Base-by-base conservation (phyloP, 1,140 invertebrate genomes). In the Proctacanthus coquilletti region DNA sequence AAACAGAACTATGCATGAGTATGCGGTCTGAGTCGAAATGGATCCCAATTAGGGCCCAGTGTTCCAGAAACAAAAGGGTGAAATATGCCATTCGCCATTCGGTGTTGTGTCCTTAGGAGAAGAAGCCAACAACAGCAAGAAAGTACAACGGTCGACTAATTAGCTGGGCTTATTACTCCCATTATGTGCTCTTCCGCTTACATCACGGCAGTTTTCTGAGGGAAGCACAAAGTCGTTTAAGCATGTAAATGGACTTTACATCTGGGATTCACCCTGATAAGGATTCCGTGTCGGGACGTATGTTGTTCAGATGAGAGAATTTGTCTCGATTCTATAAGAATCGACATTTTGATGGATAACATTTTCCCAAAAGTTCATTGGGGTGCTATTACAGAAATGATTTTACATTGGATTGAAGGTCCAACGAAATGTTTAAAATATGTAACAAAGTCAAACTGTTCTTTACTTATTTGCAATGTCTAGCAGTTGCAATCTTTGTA, bases 61-160 rank as follows among this genome's bases (percentile, higher is more conserved):
- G 23, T 13, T 27, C 8, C 13, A 27, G 23, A 8, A 27, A 27
- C 23, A 27, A 27, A 27, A 27, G 23, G 23, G 23, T 27, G 23
- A 27, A 27, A 27, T 27, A 27, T 27, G 23, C 23, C 13, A 27
- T 27, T 27, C 23, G 23, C 13, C 13, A 27, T 8, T 27, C 23
- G 23, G 8, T 9, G 23, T 27, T 13, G 13, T 13, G 8, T 8
- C 23, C 23, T 9, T 8, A 27, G 23, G 23, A 27, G 23, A 27
- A 13, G 13, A 9, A 27, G 23, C 8, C 8, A 13, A 27, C 13
- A 27, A n/a, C n/a, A n/a, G n/a, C 23, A 27, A 27, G 23, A 27
- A 27, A 27, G 23, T 27, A 27, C 23, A 27, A 27, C 23, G 23
- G 23, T 27, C 23, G 23, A 13, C 23, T 27, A 27, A 27, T 27